Conservation (phyloP, 2,797 vertebrate species). For the Parotocinclus haroldoi region DNA sequence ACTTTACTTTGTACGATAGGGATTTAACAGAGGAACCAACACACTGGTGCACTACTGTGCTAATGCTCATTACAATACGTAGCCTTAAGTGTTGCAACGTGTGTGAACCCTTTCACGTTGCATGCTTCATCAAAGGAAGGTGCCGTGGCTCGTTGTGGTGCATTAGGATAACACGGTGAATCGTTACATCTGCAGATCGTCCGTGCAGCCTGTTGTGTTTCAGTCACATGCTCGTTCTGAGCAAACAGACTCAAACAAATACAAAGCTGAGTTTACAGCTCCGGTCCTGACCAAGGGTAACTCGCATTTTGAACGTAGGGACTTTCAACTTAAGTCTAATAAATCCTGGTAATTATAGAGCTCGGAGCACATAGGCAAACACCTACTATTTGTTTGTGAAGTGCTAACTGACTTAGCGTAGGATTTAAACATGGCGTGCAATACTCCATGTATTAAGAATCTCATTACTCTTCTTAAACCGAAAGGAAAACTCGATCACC, state of each 20-base stretch:
- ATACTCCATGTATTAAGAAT: conserved; percentile 18
- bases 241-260: background rate
- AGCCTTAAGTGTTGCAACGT: no score
- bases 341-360: background rate
- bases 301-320: background rate
- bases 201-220: background rate
- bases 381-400: conserved; percentile 17
- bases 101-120: no score
- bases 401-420: conserved; percentile 2
- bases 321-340: background rate
- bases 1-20: no score
- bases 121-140: no score
- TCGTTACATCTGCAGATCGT: background rate
- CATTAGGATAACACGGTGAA: background rate
- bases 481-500: conserved; percentile 46
- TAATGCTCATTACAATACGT: no score
- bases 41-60: no score
- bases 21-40: no score
- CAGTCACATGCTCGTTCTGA: conserved; percentile 3
- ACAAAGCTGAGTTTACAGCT: background rate
- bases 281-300: background rate
- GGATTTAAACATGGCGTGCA: conserved; percentile 3
- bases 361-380: conserved; percentile 15
- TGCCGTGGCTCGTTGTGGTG: no score
- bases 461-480: conserved; percentile 49